Conservation (phyloP, 1,140 invertebrate species). For the Xylocopa sonorina region DNA sequence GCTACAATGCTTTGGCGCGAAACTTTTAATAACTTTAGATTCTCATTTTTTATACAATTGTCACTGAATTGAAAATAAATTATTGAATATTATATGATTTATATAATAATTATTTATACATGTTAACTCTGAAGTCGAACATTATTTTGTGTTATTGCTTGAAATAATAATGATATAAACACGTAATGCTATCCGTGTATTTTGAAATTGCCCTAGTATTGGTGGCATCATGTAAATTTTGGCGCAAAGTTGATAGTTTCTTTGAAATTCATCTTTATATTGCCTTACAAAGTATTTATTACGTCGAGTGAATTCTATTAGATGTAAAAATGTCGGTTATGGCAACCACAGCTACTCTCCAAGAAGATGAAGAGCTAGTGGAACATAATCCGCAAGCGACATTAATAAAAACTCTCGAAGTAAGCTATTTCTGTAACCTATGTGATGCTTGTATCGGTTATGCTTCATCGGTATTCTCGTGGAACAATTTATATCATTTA, state of each 20-base stretch:
- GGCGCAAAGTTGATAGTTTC: conserved; percentile 7
- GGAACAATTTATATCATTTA: not conserved
- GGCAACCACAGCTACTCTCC: conserved; percentile 60
- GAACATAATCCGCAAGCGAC: conserved; percentile 73
- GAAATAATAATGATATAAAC: not conserved
- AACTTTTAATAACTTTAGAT: too few species aligned
- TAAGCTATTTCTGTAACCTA: conserved; percentile 52
- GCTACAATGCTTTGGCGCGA: too few species aligned
- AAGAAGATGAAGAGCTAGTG: conserved; percentile 71
- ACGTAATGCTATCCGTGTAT: not conserved
- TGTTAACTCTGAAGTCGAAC: not conserved
- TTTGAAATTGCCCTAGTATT: not conserved
- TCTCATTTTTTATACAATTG: too few species aligned
- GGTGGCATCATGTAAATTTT: conserved; percentile 4
- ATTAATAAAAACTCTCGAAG: conserved; percentile 75
- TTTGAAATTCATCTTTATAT: not conserved
- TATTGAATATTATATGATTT: not conserved
- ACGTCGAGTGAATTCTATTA: not conserved
- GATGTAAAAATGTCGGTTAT: conserved; percentile 57
- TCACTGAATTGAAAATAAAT: not conserved
- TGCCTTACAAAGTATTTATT: not conserved
- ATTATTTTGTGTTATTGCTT: not conserved
- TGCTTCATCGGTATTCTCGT: not conserved
- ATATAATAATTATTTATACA: not conserved
- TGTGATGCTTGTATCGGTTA: not conserved